A percentile compares a stretch with the other conserved stretches of the same genome.
Conservation (phyloP, 2,113 vertebrate genomes). For the Sinocyclocheilus anshuiensis region DNA sequence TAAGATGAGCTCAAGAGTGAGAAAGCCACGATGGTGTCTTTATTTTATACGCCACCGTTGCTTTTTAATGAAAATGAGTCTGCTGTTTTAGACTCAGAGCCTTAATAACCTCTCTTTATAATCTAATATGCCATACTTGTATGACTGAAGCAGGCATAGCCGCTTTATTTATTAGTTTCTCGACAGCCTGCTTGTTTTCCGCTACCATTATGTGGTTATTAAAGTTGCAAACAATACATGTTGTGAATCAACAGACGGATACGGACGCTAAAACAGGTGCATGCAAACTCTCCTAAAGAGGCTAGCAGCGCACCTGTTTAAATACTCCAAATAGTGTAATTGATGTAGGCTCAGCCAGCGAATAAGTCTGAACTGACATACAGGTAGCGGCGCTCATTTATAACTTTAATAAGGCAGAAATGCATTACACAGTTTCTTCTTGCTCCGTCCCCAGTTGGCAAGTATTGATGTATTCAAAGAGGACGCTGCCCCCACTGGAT, state of each 20-base stretch:
- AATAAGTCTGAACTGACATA: conserved; percentile 63
- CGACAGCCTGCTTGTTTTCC: conserved; percentile 25
- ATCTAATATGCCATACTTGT: neutral
- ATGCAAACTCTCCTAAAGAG: conserved; percentile 16
- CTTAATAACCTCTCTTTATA: conserved; percentile 14
- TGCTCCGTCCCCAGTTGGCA: conserved; percentile 64
- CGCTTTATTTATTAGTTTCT: neutral
- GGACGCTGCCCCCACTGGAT: conserved; percentile 65
- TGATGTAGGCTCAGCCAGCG: conserved; percentile 63
- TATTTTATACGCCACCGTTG: too few species aligned
- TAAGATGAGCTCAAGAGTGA: neutral
- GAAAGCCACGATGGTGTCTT: too few species aligned
- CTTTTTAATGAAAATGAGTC: neutral
- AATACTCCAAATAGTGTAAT: conserved; percentile 64
- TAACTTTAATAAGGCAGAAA: conserved; percentile 69
- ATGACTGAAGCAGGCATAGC: neutral
- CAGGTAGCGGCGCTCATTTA: conserved; percentile 57
- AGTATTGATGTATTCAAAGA: conserved; percentile 71
- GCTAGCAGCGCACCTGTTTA: conserved; percentile 42
- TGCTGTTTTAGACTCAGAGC: neutral
- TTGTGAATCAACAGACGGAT: conserved; percentile 41
- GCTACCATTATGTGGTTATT: conserved; percentile 26
- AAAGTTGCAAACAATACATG: conserved; percentile 28
- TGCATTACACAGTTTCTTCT: conserved; percentile 71
- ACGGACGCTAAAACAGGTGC: conserved; percentile 6